Percentiles rank a stretch among this genome's conserved stretches.
Conservation (phyloP, 2,888 invertebrate species). For the Pristionchus entomophagus region DNA sequence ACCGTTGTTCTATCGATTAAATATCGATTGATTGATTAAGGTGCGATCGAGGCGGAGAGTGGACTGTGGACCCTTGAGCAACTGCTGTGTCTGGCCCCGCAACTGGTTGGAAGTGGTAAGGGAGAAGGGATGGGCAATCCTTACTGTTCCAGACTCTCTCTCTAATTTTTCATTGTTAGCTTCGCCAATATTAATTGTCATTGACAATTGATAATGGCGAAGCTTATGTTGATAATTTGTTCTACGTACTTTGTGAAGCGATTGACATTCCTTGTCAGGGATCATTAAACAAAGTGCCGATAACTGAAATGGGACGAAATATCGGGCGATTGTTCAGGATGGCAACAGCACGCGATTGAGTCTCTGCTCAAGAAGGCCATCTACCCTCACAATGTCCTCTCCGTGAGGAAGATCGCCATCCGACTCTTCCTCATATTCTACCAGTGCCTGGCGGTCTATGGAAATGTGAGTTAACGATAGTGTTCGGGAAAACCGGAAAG, state of each 20-base stretch:
- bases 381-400: conserved; percentile 72
- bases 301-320: too few relatives aligned
- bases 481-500: too few relatives aligned
- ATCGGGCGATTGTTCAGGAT: conserved; percentile 64
- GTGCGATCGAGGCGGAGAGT: conserved; percentile 71
- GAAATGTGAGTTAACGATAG: conserved; percentile 60
- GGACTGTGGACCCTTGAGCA: conserved; percentile 74
- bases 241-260: too few relatives aligned
- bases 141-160: background rate
- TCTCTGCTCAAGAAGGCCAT: conserved; percentile 73
- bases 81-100: conserved; percentile 72
- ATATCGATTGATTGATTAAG: too few relatives aligned
- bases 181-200: too few relatives aligned
- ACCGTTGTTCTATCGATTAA: too few relatives aligned
- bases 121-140: background rate
- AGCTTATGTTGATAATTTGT: too few relatives aligned
- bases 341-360: conserved; percentile 74
- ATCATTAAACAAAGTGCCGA: too few relatives aligned
- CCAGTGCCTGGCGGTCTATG: conserved; percentile 70
- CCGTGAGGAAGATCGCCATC: conserved; percentile 74
- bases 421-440: conserved; percentile 75
- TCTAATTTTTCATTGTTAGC: too few relatives aligned
- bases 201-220: too few relatives aligned
- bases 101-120: conserved; percentile 72
- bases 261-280: too few relatives aligned